Evolutionary conservation across 2,888 invertebrate genomes (phyloP), one percentile per base, ranked within the genome.

Genomic region (Stenichneumon culpator): DNA sequence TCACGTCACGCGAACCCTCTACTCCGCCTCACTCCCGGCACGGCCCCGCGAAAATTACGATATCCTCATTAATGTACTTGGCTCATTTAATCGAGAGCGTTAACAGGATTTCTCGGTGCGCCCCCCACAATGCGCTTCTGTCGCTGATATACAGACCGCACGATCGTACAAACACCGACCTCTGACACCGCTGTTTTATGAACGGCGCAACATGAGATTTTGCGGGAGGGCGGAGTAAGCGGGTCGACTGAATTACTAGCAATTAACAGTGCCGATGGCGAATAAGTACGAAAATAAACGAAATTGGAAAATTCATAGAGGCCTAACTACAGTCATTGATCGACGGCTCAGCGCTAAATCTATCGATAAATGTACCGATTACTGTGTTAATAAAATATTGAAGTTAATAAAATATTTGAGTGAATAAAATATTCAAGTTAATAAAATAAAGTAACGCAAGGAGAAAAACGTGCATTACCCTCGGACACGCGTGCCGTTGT

Each of bases 1-100:
- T 87, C 88, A 82, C 87, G 88, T 89, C 89, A 89, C 89, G 90
- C 89, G 85, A 89, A 74, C 83, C 65, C 80, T 68, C 57, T 65
- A 82, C 86, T 75, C 88, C 82, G 77, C 83, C 78, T 82, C 63
- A 60, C 70, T 52, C 60, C 78, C 70, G 60, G 14, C 50, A 54
- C 67, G 32, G 70, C 79, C 57, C 44, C 72, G 69, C 79, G 63
- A 52, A 86, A 87, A 84, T 87, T 86, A 84, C 82, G 86, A 86
- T 86, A 84, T 84, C 74, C 82, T 84, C 82, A 86, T 87, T 87
- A 86, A 86, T 86, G 82, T 86, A 81, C 84, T 70, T 75, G 79
- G 82, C 78, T 84, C 81, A 83, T 86, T 86, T 86, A 87, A 87
- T 87, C 81, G 82, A 77, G 84, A 82, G 84, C 84, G 83, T 81